Base-by-base conservation (phyloP, 92 coral and sea anemone genomes). In the Siderastrea radians region DNA sequence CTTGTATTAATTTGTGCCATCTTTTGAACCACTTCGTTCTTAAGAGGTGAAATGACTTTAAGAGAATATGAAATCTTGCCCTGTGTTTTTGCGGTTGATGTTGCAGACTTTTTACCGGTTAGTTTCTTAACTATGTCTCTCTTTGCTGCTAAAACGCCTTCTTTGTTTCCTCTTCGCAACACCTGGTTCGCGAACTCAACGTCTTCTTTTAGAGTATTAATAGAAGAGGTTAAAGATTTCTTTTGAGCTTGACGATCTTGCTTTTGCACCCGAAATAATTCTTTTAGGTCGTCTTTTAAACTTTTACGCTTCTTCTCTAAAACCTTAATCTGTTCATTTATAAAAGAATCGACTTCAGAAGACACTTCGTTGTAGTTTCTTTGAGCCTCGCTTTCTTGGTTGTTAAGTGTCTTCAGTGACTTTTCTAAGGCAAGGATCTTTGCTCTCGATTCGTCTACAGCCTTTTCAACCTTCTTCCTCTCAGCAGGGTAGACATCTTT, bases 401-500 rank as follows among this genome's bases (percentile, higher is more conserved):
- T 12, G 3, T 58, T 19, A 10, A 77, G 10, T 4, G 48, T 3
- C 11, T 53, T 44, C 7, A 76, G 7, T 13, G 67, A 6, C 13
- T 8, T 16, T 26, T 59, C 49, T 54, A 76, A 55, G 57, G 46
- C 50, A 54, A 14, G 50, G 80, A 76, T 53, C 13, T 55, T 54
- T 54, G 63, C 80, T 7, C 10, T 46, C 10, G 80, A 26, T 76
- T 59, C 38, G 9, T 38, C 17, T 17, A 76, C 65, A 9, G 50
- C 17, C 17, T 76, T 13, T 43, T 46, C 50, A 0, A 76, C 26
- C 45, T 76, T 76, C 65, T 55, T 44, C 49, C 38, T 76, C 49
- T 76, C 80, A 54, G 49, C 51, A 1, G 80, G 80, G 16, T 46
- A 76, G 7, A 77, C 11, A 11, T 77, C 54, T 58, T 43, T 48